phyloP scores from a whole-genome alignment of 2,113 vertebrate species.

The Ploceus nigricollis region DNA sequence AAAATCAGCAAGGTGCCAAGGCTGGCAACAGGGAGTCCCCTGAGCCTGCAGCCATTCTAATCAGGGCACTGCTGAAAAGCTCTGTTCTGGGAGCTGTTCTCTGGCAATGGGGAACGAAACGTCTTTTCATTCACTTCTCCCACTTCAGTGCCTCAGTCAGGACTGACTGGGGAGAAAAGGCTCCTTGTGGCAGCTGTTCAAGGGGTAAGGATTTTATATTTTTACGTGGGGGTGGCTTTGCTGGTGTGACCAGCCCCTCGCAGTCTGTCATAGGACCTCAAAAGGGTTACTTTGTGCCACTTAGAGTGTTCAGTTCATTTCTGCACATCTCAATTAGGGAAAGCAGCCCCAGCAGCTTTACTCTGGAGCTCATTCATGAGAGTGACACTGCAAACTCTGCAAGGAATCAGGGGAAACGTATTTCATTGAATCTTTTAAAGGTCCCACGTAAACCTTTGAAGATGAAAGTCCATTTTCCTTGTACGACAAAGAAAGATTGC shows the following conservation, averaged over 20 bases:
- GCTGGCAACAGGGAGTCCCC: slow-evolving; percentile 37
- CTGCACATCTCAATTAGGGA: neutral
- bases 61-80: slow-evolving; percentile 27
- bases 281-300: neutral
- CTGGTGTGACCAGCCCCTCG: neutral
- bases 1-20: slow-evolving; percentile 48
- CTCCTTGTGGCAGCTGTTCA: neutral
- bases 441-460: neutral
- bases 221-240: neutral
- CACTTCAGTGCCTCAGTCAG: neutral
- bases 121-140: slow-evolving; percentile 32
- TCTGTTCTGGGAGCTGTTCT: neutral
- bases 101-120: neutral
- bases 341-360: neutral
- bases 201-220: neutral
- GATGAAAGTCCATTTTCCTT: neutral
- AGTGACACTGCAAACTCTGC: neutral
- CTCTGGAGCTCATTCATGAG: neutral
- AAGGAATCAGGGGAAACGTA: neutral
- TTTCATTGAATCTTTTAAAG: neutral
- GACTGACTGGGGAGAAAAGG: neutral
- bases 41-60: neutral
- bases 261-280: neutral
- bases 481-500: neutral
- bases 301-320: neutral